Evolutionary conservation across 1,140 invertebrate genomes (phyloP), one percentile per base, ranked within the genome.

Genomic region (Eriosoma lanigerum): DNA sequence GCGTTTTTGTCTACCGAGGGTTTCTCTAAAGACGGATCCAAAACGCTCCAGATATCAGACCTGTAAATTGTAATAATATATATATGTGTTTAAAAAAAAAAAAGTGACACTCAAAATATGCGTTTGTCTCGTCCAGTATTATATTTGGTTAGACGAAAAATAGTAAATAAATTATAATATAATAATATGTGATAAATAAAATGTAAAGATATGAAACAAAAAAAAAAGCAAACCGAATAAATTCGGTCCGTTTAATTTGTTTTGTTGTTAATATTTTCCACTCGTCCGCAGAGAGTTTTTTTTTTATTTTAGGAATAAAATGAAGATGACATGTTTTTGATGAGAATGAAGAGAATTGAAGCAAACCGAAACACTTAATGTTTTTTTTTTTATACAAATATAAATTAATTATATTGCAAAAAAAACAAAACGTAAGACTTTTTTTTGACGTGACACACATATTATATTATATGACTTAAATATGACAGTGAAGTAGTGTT

Each of bases 1-100:
- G n/a, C 64, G 32, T 17, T 72, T 72, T 72, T 72, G 68, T 72
- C 48, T 72, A 72, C 48, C 29, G 89, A 86, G 82, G 96, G 92
- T 24, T 83, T 82, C 82, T 83, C 64, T 56, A 82, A n/a, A 19
- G 58, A 24, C 38, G 50, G 32, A 38, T 60, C 54, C 60, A 81
- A 75, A 48, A 44, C 68, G 26, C 50, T 72, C 64, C 46, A 56
- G 26, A 29, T 72, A 50, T 50, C 75, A 80, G 32, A 50, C 38
- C 73, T 60, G 54, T 38, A 60, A 80, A 60, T 50, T 24, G 48
- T 62, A 82, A 62, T 52, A 80, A 62, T 21, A 70, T 38, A 29
- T 54, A 68, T 24, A 44, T 15, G 68, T n/a, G 21, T 8, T 72
- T 70, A 38, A 38, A 38, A 38, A 38, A 38, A 38, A 38, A 38